Conservation (phyloP, 2,888 invertebrate species). For the Neoascia interrupta region DNA sequence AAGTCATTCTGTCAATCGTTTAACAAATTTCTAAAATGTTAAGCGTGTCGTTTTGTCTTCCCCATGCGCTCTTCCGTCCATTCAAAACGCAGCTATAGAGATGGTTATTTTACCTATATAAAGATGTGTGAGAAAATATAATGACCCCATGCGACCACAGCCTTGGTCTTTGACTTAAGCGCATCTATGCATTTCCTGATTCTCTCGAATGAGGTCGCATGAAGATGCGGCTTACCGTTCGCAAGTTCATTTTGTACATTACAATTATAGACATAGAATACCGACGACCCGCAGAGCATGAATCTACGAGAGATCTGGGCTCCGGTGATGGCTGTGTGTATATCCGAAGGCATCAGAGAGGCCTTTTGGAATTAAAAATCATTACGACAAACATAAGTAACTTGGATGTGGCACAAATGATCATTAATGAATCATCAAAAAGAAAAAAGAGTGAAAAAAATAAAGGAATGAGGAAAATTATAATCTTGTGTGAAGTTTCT, state of each 20-base stretch:
- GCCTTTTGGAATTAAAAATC: constrained; percentile 19
- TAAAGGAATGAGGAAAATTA: too few relatives aligned
- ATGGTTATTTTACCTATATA: too few relatives aligned
- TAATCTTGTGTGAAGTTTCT: too few relatives aligned
- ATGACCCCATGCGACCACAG: constrained; percentile 43
- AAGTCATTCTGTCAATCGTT: too few relatives aligned
- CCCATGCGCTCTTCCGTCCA: too few relatives aligned
- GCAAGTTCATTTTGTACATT: neutral
- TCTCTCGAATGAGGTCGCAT: constrained; percentile 33
- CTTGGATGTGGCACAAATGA: constrained; percentile 40
- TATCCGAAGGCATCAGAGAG: too few relatives aligned
- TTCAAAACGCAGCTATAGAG: too few relatives aligned
- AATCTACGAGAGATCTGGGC: constrained; percentile 7
- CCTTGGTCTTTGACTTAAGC: constrained; percentile 34
- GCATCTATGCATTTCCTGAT: constrained; percentile 35
- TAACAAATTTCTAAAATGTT: too few relatives aligned
- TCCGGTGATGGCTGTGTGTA: too few relatives aligned
- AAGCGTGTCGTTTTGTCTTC: too few relatives aligned
- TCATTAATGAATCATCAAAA: constrained; percentile 23
- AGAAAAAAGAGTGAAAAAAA: constrained; percentile 1
- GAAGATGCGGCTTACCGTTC: constrained; percentile 36
- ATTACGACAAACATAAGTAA: constrained; percentile 32
- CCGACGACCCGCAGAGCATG: neutral
- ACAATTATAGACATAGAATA: constrained; percentile 22
- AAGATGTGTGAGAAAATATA: constrained; percentile 10